Conservation (phyloP, 2,797 vertebrate genomes). For the Manis crassicaudata region DNA sequence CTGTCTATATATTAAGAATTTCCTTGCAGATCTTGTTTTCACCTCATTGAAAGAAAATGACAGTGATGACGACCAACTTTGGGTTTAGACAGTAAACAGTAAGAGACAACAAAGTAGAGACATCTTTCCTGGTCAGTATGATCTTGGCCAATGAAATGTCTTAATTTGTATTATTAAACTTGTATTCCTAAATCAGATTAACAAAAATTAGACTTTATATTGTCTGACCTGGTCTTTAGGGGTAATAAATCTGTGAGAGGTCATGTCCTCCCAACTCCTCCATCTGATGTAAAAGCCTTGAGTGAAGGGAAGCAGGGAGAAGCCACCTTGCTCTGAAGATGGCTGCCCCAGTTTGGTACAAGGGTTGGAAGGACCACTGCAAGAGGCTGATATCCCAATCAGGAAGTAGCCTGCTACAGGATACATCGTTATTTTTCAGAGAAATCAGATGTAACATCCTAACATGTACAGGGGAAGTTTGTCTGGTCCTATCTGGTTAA, state of each 20-base stretch:
- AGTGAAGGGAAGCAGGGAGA: neutral
- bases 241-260: neutral
- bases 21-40: neutral
- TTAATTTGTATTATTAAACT: neutral
- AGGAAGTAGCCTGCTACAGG: neutral
- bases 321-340: neutral
- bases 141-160: neutral
- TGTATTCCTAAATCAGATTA: neutral
- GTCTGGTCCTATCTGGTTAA: neutral
- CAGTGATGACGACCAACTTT: neutral
- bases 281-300: neutral
- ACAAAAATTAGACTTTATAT: neutral
- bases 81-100: neutral
- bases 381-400: neutral
- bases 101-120: neutral
- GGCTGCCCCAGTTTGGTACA: neutral
- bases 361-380: fast-evolving
- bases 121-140: neutral
- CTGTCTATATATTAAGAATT: neutral
- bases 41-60: neutral
- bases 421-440: neutral
- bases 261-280: neutral
- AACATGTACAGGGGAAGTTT: neutral
- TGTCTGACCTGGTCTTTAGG: neutral
- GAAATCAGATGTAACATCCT: neutral